Evolutionary conservation across 1,140 invertebrate genomes (phyloP), one percentile per base, ranked within the genome.

Genomic region (Ctenoplectra terminalis): DNA sequence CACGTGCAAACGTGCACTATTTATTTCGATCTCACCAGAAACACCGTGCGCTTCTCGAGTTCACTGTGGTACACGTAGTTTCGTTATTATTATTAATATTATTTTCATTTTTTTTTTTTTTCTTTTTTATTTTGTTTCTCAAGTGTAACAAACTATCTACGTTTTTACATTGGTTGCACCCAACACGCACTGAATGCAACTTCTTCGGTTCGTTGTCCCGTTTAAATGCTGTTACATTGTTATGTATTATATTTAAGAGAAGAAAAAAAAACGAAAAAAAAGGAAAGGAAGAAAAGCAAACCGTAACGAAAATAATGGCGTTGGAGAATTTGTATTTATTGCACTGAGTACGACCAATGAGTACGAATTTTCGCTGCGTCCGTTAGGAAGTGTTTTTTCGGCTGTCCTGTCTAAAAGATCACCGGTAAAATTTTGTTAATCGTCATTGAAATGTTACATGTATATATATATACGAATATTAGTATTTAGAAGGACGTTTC

Each of bases 261-360:
- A 54, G 40, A n/a, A 31, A 0, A n/a, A 5, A 34, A 61, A 23
- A 23, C 20, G 6, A 9, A n/a, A 70, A 52, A 4, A 5, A 37
- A 54, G 26, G 20, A 71, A 54, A n/a, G 3, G n/a, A 40, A 29
- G n/a, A 40, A 40, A 40, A 40, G 9, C 40, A n/a, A n/a, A n/a
- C n/a, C n/a, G n/a, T n/a, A n/a, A n/a, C n/a, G n/a, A n/a, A n/a
- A n/a, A n/a, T n/a, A n/a, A n/a, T 23, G n/a, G 20, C 23, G 4
- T 58, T 58, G 17, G 17, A 58, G 54, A 73, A 73, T 46, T 73
- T 73, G 71, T 73, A 73, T 72, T 56, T 20, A 56, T 29, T 72
- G 69, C 34, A 56, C 29, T 69, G 29, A 50, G 46, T 69, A 67
- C 64, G 40, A 48, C 29, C 64, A 67, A 31, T 67, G n/a, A 11